Evolutionary conservation across 2,888 invertebrate species (phyloP).

Genomic region (Cinara cedri): DNA sequence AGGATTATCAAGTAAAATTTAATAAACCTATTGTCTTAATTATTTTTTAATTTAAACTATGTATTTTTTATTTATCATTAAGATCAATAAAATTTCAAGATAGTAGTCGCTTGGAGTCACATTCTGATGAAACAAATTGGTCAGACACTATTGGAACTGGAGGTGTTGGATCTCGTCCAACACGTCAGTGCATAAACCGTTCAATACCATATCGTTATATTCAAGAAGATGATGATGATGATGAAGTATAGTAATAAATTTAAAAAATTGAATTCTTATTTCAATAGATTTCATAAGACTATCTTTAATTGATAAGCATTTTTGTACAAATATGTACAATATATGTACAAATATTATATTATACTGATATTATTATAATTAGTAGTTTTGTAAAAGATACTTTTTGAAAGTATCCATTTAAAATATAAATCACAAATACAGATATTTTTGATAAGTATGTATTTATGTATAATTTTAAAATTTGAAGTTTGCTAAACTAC

Average conservation of each 20-base stretch:
- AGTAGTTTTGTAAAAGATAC: no score
- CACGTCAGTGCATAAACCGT: slow-evolving; percentile 61
- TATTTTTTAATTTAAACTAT: neutral
- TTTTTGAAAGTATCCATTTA: no score
- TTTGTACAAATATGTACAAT: no score
- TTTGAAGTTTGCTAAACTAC: no score
- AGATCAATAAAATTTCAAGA: slow-evolving; percentile 44
- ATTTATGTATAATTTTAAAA: no score
- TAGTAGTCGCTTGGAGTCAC: slow-evolving; percentile 10
- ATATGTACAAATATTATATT: no score
- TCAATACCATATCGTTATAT: slow-evolving; percentile 61
- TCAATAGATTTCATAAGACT: no score
- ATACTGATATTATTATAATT: no score
- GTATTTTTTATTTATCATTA: neutral
- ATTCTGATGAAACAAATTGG: slow-evolving; percentile 33
- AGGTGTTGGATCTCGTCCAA: slow-evolving; percentile 59
- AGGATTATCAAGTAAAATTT: slow-evolving; percentile 44
- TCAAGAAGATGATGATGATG: slow-evolving; percentile 60
- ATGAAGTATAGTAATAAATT: slow-evolving; percentile 2
- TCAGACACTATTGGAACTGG: slow-evolving; percentile 36
- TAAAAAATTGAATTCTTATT: neutral
- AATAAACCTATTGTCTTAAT: neutral
- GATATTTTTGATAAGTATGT: no score
- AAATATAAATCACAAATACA: no score
- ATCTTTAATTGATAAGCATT: no score